Percentiles rank a stretch among this genome's conserved stretches.
These are phyloP conservation scores for Ceratoteleas bidentatus DNA, from an alignment of 1,140 invertebrate genomes.

Conservation along the genomic window DNA sequence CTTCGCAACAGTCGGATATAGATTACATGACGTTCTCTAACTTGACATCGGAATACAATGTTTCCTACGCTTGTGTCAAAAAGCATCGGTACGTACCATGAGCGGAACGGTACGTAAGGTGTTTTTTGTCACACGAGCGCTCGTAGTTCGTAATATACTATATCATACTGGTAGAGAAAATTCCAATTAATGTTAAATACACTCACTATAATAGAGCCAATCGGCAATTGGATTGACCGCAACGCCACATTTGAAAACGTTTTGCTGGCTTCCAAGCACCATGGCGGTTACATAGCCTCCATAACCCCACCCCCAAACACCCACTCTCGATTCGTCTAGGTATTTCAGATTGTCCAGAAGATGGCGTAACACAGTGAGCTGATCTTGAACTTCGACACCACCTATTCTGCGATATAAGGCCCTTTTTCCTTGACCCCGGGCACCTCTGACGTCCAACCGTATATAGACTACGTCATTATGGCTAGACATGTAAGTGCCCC, in stretches of 20 bases:
- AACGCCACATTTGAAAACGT: conserved; percentile 94
- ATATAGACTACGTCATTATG: conserved; percentile 95
- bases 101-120: too few relatives aligned
- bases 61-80: too few relatives aligned
- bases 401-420: conserved; percentile 91
- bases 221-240: conserved; percentile 96
- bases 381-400: conserved; percentile 93
- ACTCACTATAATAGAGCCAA: conserved; percentile 97
- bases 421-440: conserved; percentile 89
- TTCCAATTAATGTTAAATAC: background rate
- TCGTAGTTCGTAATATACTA: too few relatives aligned
- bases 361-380: conserved; percentile 91
- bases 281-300: conserved; percentile 95
- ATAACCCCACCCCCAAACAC: conserved; percentile 98
- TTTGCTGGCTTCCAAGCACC: conserved; percentile 91
- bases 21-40: too few relatives aligned
- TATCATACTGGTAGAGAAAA: too few relatives aligned
- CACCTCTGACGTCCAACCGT: conserved; percentile 92
- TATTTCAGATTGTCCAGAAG: conserved; percentile 91
- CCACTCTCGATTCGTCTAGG: conserved; percentile 92
- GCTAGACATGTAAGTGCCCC: conserved; percentile 96
- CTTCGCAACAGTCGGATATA: too few relatives aligned
- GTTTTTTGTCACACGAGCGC: too few relatives aligned
- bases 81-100: too few relatives aligned
- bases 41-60: too few relatives aligned